Evolutionary conservation across 1,140 invertebrate species (phyloP).

Genomic region (Bombus breviceps): DNA sequence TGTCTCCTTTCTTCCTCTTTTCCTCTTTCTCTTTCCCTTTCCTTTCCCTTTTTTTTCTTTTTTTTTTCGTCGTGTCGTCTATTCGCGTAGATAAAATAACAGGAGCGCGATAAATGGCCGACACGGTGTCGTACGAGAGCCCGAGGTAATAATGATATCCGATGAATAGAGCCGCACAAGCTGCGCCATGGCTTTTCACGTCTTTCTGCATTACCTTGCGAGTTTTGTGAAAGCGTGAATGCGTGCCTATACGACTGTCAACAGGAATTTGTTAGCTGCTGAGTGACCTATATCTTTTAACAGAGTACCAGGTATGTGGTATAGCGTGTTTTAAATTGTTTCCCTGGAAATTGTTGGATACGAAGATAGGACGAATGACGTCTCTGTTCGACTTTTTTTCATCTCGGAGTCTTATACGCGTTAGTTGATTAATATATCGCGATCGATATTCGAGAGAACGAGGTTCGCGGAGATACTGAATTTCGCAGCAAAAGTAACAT

Average conservation of each 20-base stretch:
- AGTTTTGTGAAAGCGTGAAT: not conserved
- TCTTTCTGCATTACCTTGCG: not conserved
- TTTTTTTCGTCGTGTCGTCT: not conserved
- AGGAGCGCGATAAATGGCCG: constrained; percentile 37
- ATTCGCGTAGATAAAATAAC: not conserved
- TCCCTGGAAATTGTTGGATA: no score
- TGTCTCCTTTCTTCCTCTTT: no score
- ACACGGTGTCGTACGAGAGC: not conserved
- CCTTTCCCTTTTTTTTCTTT: not conserved
- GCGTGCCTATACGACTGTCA: not conserved
- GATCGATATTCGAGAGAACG: not conserved
- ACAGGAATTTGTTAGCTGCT: not conserved
- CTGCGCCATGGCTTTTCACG: not conserved
- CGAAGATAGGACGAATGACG: no score
- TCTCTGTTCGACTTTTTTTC: no score
- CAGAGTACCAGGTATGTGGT: no score
- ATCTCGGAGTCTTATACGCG: no score
- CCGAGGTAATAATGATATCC: not conserved
- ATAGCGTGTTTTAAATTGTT: not conserved
- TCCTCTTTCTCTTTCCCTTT: no score
- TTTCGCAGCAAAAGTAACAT: not conserved
- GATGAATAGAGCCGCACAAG: not conserved
- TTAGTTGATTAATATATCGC: no score
- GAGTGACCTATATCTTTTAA: not conserved
- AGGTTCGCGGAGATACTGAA: not conserved